Evolutionary conservation across 2,113 vertebrate species (phyloP).

Genomic region (Salvelinus alpinus): DNA sequence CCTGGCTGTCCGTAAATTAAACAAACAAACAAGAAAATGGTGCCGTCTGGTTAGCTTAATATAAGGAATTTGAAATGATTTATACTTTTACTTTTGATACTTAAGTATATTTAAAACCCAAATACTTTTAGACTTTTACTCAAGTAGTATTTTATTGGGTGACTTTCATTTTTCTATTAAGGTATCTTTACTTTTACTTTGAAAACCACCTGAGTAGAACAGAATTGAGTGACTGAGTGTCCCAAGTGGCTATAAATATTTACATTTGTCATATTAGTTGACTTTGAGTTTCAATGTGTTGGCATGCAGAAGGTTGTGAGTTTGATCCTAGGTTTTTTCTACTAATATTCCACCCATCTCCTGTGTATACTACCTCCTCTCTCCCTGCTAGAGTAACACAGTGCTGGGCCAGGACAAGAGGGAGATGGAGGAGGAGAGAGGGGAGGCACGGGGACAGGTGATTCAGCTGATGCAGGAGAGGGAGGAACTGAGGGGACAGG

Average conservation of each 20-base stretch:
- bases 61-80: too few relatives aligned
- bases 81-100: too few relatives aligned
- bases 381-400: slow-evolving; percentile 48
- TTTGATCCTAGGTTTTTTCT: not conserved
- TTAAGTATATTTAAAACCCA: too few relatives aligned
- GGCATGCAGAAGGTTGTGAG: too few relatives aligned
- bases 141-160: too few relatives aligned
- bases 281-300: not conserved
- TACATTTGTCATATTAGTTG: not conserved
- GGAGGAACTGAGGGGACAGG: slow-evolving; percentile 61
- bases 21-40: too few relatives aligned
- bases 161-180: not conserved
- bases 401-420: slow-evolving; percentile 54
- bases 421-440: slow-evolving; percentile 53
- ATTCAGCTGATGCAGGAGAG: slow-evolving; percentile 64
- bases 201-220: too few relatives aligned
- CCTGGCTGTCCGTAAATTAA: too few relatives aligned
- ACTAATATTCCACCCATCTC: not conserved
- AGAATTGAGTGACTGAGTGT: too few relatives aligned
- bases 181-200: not conserved
- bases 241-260: not conserved
- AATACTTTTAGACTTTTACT: too few relatives aligned
- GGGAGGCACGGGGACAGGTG: slow-evolving; percentile 42
- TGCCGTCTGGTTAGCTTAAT: too few relatives aligned
- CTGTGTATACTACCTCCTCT: not conserved